phyloP scores from a whole-genome alignment of 2,113 vertebrate genomes.

The Gallinago jamesoni region DNA sequence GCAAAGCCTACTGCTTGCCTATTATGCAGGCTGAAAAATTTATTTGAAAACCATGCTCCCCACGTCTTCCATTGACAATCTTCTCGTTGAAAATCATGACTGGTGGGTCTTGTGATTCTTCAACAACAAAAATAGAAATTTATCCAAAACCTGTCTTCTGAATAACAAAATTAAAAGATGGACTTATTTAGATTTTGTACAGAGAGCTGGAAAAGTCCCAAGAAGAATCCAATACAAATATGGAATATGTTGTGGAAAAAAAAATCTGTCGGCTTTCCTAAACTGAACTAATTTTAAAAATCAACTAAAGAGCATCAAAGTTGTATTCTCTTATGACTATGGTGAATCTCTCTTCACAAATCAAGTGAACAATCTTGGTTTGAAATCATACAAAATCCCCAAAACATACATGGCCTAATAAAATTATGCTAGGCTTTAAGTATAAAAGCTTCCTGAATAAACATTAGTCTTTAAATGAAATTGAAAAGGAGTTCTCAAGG shows the following conservation, averaged over 20 bases:
- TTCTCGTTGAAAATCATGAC: background rate
- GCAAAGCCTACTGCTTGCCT: background rate
- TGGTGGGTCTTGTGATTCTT: background rate
- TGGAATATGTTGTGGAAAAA: background rate
- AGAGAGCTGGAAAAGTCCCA: background rate
- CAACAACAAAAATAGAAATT: background rate
- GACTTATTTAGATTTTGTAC: background rate
- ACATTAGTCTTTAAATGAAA: background rate
- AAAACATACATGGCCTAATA: background rate
- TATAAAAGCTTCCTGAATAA: background rate
- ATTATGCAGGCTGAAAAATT: background rate
- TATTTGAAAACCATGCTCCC: background rate
- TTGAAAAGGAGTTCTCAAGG: background rate
- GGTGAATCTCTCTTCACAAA: background rate
- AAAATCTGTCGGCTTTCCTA: background rate
- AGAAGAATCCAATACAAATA: background rate
- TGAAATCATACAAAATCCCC: background rate
- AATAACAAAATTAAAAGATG: background rate
- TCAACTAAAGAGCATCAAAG: background rate
- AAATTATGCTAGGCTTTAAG: background rate
- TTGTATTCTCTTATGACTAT: background rate
- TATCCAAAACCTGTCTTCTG: background rate
- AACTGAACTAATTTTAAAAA: background rate
- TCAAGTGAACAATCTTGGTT: background rate
- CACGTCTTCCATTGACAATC: background rate